Evolutionary conservation across 2,797 vertebrate species (phyloP), one percentile per base, ranked within the genome.

Genomic region (Falco cherrug): DNA sequence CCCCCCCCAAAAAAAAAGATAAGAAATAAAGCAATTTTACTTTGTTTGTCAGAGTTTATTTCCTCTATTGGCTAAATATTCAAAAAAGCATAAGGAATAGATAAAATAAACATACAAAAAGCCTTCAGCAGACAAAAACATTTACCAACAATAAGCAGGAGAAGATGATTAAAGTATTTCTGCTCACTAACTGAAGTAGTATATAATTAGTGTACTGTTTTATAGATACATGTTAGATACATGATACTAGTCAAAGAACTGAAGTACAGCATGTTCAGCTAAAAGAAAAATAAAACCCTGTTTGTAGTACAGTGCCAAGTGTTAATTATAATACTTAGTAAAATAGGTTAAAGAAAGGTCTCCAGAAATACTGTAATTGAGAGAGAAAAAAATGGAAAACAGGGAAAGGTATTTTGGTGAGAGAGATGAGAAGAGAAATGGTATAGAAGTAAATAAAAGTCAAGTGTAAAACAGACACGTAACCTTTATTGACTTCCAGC

Each of bases 361-460:
- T 90, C 70, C 60, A 92, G 77, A 89, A 94, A 92, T 74, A 89
- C 33, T 69, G 43, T 65, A 82, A 95, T 92, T 93, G 61, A 83
- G 18, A 81, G 9, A 47, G 19, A 31, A 57, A 71, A 63, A 85
- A 89, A 77, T 4, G 15, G 54, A 53, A 94, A 90, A 82, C 4
- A 45, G 39, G 13, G 13, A 79, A 74, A 74, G n/a, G 45, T 90
- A 67, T 84, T 91, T 87, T 47, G 77, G 45, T 60, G 25, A 88
- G 29, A 16, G 25, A 71, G 10, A 68, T 2, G 2, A 70, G 12
- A n/a, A 75, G 9, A 81, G 37, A 87, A 89, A 85, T 29, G 6
- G 11, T 18, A 76, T 9, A 47, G 6, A 90, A 91, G 20, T 67
- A 93, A 87, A 70, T 4, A 91, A 35, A 90, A 88, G 11, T 45